Evolutionary conservation across 2,113 vertebrate genomes (phyloP).

Genomic region (Amblyopsis rosae): DNA sequence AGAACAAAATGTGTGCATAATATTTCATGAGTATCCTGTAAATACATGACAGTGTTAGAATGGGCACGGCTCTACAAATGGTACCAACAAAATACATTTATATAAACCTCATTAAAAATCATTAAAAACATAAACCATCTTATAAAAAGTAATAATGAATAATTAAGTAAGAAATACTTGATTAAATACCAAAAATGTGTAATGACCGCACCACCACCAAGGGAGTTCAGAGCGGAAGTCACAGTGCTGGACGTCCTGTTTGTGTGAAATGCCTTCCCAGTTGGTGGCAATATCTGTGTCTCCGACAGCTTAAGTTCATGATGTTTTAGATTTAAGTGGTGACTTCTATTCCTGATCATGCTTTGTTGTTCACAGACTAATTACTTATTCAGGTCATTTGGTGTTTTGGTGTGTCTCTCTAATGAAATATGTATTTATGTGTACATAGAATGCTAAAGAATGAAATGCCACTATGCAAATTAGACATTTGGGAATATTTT

Average conservation of each 20-base stretch:
- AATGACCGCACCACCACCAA: not conserved
- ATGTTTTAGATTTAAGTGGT: slow-evolving; percentile 21
- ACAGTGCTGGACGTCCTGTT: slow-evolving; percentile 69
- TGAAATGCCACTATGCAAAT: slow-evolving; percentile 27
- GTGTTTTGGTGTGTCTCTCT: slow-evolving; percentile 37
- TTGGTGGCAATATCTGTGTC: slow-evolving; percentile 55
- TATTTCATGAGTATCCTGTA: too few species aligned
- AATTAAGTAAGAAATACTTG: too few species aligned
- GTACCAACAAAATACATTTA: too few species aligned
- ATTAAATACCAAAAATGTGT: too few species aligned
- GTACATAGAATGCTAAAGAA: slow-evolving; percentile 31
- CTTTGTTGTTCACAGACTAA: slow-evolving; percentile 24
- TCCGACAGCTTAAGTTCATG: slow-evolving; percentile 28
- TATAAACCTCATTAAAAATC: too few species aligned
- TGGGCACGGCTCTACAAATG: too few species aligned
- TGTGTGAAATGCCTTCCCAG: slow-evolving; percentile 65
- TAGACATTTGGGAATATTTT: slow-evolving; percentile 11
- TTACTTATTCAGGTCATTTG: slow-evolving; percentile 47
- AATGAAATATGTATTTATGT: slow-evolving; percentile 57
- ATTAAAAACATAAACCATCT: too few species aligned
- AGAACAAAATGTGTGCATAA: too few species aligned
- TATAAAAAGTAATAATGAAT: too few species aligned
- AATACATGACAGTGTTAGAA: too few species aligned
- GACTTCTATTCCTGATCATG: slow-evolving; percentile 19
- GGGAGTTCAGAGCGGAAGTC: slow-evolving; percentile 39